These are phyloP conservation scores for Petroica traversi DNA, from an alignment of 2,113 vertebrate genomes.

Conservation along the genomic window DNA sequence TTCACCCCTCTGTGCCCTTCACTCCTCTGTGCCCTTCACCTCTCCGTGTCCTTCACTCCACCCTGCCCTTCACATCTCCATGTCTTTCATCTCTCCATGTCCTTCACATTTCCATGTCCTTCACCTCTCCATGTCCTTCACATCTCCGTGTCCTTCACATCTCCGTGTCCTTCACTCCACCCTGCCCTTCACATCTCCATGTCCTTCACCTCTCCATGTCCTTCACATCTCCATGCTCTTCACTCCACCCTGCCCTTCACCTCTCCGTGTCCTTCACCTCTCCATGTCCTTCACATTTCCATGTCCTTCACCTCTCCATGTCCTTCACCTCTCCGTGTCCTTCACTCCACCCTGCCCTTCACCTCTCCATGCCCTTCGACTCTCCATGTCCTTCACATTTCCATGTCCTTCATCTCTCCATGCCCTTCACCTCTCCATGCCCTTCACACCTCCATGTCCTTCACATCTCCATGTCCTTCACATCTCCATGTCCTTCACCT, in stretches of 20 bases:
- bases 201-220: background rate
- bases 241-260: too few relatives aligned
- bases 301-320: background rate
- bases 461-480: background rate
- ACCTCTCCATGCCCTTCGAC: fast-evolving
- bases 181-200: fast-evolving
- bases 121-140: background rate
- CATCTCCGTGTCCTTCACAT: background rate
- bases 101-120: background rate
- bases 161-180: background rate
- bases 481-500: background rate
- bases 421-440: too few relatives aligned
- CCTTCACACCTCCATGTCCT: too few relatives aligned
- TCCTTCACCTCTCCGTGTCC: background rate
- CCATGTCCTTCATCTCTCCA: too few relatives aligned
- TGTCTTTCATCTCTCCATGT: background rate
- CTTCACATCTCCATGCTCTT: background rate
- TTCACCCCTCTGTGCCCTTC: too few relatives aligned
- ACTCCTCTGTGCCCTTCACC: too few relatives aligned
- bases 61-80: too few relatives aligned
- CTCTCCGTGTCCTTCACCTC: background rate
- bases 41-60: too few relatives aligned
- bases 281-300: background rate
- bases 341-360: too few relatives aligned
- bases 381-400: too few relatives aligned